Conservation (phyloP, 2,113 vertebrate genomes). For the Poicephalus gulielmi region DNA sequence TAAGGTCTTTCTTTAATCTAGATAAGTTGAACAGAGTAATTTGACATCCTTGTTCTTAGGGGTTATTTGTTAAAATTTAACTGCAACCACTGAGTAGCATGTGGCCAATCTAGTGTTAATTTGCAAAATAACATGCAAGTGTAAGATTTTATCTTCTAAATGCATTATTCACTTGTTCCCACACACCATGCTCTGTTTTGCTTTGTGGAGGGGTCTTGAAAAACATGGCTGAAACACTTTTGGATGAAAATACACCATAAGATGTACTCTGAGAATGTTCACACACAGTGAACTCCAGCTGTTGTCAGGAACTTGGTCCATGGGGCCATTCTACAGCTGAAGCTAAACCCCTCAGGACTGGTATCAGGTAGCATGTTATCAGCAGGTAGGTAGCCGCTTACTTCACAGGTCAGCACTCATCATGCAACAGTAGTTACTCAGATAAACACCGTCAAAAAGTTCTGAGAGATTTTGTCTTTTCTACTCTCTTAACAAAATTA, state of each 20-base stretch:
- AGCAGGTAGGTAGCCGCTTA: background rate
- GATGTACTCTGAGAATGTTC: background rate
- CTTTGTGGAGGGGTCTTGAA: background rate
- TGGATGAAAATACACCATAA: background rate
- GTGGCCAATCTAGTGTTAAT: background rate
- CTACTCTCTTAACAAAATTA: background rate
- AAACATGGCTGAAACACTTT: background rate
- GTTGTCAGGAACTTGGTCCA: background rate
- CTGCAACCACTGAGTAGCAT: background rate
- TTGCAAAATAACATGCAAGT: background rate
- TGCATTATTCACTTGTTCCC: background rate
- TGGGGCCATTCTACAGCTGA: background rate
- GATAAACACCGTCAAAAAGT: background rate
- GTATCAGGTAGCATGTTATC: background rate
- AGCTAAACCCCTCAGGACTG: background rate
- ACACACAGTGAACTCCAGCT: background rate
- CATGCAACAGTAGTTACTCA: background rate
- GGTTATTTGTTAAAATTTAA: background rate
- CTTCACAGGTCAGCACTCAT: background rate
- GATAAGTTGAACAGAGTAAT: background rate
- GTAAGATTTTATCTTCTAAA: background rate
- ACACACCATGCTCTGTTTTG: background rate
- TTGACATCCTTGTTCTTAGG: background rate
- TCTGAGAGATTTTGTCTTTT: background rate
- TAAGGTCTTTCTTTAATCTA: background rate